These are phyloP conservation scores for Empidonax traillii DNA, from an alignment of 2,113 vertebrate genomes.

Conservation along the genomic window DNA sequence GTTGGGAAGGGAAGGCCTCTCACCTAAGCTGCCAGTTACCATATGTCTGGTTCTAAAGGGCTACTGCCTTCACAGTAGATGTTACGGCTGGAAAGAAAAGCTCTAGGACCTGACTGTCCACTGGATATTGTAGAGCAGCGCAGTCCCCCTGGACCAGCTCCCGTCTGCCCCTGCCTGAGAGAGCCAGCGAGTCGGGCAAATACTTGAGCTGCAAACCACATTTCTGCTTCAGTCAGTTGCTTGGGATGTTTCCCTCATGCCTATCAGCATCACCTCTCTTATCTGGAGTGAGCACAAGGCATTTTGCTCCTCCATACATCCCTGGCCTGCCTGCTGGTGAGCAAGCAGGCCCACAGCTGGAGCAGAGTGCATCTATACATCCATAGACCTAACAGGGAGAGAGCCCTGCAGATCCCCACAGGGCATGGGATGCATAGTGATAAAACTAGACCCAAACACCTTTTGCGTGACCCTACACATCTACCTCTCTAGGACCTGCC, in stretches of 20 bases:
- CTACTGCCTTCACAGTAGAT: not conserved
- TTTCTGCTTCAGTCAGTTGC: not conserved
- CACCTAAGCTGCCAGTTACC: not conserved
- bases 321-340: not conserved
- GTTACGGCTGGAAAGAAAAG: not conserved
- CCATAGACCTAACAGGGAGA: not conserved
- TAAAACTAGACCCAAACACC: not conserved
- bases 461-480: accelerated
- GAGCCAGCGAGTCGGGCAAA: not conserved
- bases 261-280: conserved; percentile 45
- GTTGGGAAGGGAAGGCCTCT: not conserved
- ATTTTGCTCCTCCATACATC: not conserved
- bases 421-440: not conserved
- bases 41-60: not conserved
- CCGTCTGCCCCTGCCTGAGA: not conserved
- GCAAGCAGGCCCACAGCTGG: not conserved
- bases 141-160: not conserved
- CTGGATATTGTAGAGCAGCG: not conserved
- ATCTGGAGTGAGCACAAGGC: conserved; percentile 17
- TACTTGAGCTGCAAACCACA: not conserved
- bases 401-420: not conserved
- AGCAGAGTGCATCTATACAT: not conserved
- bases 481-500: not conserved
- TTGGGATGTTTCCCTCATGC: not conserved
- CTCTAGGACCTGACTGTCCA: not conserved